Evolutionary conservation across 2,113 vertebrate genomes (phyloP), one percentile per base, ranked within the genome.

Genomic region (Donacobius atricapilla): DNA sequence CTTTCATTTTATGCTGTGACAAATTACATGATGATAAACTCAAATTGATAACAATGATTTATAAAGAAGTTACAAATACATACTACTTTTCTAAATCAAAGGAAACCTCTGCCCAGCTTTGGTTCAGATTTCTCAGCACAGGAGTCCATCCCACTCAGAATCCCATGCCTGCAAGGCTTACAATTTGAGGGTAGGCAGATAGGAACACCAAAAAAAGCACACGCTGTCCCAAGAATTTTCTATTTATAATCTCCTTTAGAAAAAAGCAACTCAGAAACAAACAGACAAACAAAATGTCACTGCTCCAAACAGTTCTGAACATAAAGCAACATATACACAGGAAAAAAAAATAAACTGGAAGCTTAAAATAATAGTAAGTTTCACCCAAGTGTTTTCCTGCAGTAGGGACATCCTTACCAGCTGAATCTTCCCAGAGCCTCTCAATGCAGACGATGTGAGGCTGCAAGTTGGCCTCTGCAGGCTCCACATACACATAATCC

Each of bases 381-480:
- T 39, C 39, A 30, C 4, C 9, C 9, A 6, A 7, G 9, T 42
- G 31, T 57, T 80, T 64, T 86, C 20, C 54, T 73, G 50, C 7
- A 81, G 76, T 10, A 44, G 47, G 83, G 75, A 45, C 25, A 39
- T 44, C 73, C 98, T 98, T 97, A 99, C 99, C 99, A 75, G 99
- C 98, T 93, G 99, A 98, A 56, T 99, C 99, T 96, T 99, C 98
- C 99, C 99, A 99, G 5, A 99, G 98, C 60, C 99, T 98, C 93
- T 99, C 99, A 70, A 99, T 99, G 93, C 99, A 99, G 95, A 99
- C 99, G 15, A 99, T 99, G 75, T 99, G 99, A 30, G 99, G 99
- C 45, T 99, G 99, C 47, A 99, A 96, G 95, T 98, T 99, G 44
- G 98, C 97, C 89, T 99, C 99, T 15, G 99, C 98, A 42, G 99